Conservation (phyloP, 2,797 vertebrate species). For the Bovichtus diacanthus region DNA sequence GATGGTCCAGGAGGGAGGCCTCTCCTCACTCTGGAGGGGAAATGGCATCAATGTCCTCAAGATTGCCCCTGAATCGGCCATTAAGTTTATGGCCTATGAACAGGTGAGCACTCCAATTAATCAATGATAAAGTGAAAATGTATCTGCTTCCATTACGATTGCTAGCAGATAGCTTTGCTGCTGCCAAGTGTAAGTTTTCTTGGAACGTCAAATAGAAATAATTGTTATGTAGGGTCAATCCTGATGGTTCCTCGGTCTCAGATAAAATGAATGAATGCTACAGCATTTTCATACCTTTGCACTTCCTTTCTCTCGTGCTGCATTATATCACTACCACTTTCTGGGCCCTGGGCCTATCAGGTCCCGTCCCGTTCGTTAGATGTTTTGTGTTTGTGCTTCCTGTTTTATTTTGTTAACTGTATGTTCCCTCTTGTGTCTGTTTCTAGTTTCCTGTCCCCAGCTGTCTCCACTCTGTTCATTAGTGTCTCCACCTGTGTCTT, state of each 20-base stretch:
- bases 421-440: no score
- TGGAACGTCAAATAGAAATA: background rate
- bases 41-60: constrained; percentile 91
- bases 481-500: no score
- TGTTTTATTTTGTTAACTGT: no score
- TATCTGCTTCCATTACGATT: background rate
- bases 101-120: constrained; percentile 78
- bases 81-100: constrained; percentile 92
- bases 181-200: background rate
- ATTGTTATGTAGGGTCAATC: background rate
- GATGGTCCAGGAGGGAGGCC: constrained; percentile 84
- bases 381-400: no score
- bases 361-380: no score
- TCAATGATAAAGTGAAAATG: background rate
- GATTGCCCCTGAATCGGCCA: constrained; percentile 90
- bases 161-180: background rate
- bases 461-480: no score
- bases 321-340: background rate
- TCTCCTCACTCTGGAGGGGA: constrained; percentile 88
- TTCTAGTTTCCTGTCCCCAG: no score
- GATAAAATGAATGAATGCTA: background rate
- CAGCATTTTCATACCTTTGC: background rate
- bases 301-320: background rate
- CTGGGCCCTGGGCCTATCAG: no score
- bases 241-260: background rate